These are phyloP conservation scores for Apamea crenata DNA, from an alignment of 2,888 invertebrate species.

Conservation along the genomic window DNA sequence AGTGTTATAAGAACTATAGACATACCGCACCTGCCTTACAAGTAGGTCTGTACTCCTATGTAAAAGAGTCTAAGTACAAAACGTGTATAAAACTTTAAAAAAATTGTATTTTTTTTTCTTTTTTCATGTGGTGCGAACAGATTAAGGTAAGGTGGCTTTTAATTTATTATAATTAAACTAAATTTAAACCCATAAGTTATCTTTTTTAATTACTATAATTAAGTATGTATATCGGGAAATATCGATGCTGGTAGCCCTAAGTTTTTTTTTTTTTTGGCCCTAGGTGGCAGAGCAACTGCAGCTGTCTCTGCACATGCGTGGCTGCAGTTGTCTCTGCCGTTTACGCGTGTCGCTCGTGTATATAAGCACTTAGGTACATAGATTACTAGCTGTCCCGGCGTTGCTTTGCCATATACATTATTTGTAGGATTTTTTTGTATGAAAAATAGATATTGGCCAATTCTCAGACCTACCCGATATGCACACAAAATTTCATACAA, in stretches of 20 bases:
- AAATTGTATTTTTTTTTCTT: slow-evolving; percentile 22
- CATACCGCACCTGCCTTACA: neutral
- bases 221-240: neutral
- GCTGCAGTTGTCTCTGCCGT: no score
- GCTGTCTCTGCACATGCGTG: no score
- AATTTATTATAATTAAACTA: neutral
- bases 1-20: slow-evolving; percentile 39
- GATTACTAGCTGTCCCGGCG: no score
- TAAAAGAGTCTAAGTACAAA: neutral
- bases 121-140: slow-evolving; percentile 53
- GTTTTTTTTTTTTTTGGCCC: no score
- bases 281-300: no score
- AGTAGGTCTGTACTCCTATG: neutral
- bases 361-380: neutral
- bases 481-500: no score
- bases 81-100: neutral
- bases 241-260: no score
- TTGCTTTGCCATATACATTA: no score
- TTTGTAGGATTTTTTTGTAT: no score
- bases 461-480: no score
- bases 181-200: neutral
- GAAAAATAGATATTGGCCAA: no score
- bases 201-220: neutral
- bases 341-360: no score
- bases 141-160: slow-evolving; percentile 46